These are phyloP conservation scores for Falcaria lacertinaria DNA, from an alignment of 2,888 invertebrate genomes.

Conservation along the genomic window DNA sequence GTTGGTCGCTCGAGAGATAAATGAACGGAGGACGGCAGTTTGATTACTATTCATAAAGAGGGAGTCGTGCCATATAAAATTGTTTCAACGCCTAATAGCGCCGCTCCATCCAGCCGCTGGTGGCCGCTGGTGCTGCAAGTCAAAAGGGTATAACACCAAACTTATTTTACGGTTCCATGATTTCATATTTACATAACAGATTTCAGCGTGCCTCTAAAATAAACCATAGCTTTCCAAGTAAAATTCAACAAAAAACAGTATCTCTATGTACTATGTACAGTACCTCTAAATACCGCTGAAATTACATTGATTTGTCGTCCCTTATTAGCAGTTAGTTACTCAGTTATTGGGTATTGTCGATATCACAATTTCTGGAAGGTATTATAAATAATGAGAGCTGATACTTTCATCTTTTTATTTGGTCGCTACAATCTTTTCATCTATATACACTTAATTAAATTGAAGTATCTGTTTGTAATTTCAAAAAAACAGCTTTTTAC, in stretches of 20 bases:
- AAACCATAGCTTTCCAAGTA: slow-evolving; percentile 22
- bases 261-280: no score
- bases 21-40: slow-evolving; percentile 51
- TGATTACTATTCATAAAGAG: slow-evolving; percentile 69
- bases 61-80: slow-evolving; percentile 48
- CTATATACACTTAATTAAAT: no score
- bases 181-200: slow-evolving; percentile 54
- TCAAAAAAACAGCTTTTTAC: no score
- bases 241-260: background rate
- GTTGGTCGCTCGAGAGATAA: slow-evolving; percentile 50
- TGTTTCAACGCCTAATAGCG: slow-evolving; percentile 34
- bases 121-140: slow-evolving; percentile 31
- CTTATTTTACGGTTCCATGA: slow-evolving; percentile 53
- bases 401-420: background rate
- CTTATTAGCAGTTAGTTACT: no score
- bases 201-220: slow-evolving; percentile 30
- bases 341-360: no score
- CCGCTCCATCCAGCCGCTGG: slow-evolving; percentile 10
- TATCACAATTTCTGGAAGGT: background rate
- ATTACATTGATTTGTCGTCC: no score
- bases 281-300: no score
- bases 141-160: slow-evolving; percentile 44
- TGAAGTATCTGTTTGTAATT: no score
- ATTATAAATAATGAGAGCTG: background rate
- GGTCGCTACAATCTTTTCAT: background rate